Base-by-base conservation (phyloP, 1,140 invertebrate genomes). In the Drosophila suzukii region DNA sequence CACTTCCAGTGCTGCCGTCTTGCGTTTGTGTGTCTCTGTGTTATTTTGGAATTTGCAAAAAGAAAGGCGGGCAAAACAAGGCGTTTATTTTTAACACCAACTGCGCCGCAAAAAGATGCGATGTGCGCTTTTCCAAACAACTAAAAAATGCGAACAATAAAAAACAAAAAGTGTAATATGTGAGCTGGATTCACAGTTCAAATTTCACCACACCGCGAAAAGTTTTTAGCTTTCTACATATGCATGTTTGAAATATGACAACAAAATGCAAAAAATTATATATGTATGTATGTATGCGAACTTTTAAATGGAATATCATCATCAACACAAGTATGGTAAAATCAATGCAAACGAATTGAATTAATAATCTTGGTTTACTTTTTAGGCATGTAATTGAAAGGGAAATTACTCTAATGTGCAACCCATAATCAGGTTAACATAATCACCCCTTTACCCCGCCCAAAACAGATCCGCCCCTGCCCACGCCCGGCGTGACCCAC, bases 71-170 rank as follows among this genome's bases (percentile, higher is more conserved):
- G 44, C 54, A 27, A 58, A 44, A 41, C 30, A 59, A 49, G 20
- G 73, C 55, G 62, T 76, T 76, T 76, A 76, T 76, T 76, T 76
- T 76, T 76, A 76, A 66, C 34, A 60, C 44, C 36, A 76, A 76
- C 65, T 76, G 74, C 74, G 74, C 73, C 74, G 57, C 36, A 71
- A 20, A 71, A 51, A 70, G 49, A 51, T 51, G 8, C 10, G n/a
- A n/a, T 71, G 34, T 20, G 13, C 20, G 47, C 12, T 72, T 71
- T 72, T 71, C 41, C 50, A 71, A 57, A 70, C 8, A 71, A 30
- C 7, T 11, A n/a, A 27, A 56, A 51, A 17, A 38, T n/a, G 43
- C 53, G 34, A 68, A 49, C 27, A 32, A 4, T 46, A 6, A 38
- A 32, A 39, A 68, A 55, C 30, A n/a, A 51, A 60, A 47, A 46